These are phyloP conservation scores for Tretioscincus oriximinensis DNA, from an alignment of 2,113 vertebrate species.

Conservation along the genomic window DNA sequence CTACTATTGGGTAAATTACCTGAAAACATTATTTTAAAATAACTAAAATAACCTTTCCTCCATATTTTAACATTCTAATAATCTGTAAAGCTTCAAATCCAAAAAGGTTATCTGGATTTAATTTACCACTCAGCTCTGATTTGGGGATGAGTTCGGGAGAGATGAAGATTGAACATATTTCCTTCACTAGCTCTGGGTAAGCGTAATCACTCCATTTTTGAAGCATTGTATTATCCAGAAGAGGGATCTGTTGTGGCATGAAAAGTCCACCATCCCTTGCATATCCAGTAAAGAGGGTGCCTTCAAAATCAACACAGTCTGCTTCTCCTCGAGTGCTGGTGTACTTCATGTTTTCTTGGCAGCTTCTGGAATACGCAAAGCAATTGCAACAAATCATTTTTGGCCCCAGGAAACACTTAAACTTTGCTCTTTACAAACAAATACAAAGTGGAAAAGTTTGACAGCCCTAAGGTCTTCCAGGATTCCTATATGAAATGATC, in stretches of 20 bases:
- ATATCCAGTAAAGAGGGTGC: slow-evolving; percentile 85
- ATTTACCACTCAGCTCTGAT: slow-evolving; percentile 76
- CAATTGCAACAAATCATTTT: background rate
- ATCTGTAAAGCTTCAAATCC: background rate
- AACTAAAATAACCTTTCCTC: background rate
- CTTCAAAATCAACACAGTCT: slow-evolving; percentile 71
- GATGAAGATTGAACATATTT: slow-evolving; percentile 85
- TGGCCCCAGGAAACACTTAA: background rate
- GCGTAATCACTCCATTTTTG: slow-evolving; percentile 75
- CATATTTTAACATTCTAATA: background rate
- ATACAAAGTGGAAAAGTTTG: background rate
- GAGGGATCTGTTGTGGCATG: slow-evolving; percentile 81
- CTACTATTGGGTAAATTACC: background rate
- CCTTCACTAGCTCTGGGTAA: slow-evolving; percentile 81
- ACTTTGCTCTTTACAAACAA: background rate
- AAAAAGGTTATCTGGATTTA: background rate
- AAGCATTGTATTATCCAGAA: slow-evolving; percentile 71
- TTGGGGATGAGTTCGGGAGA: slow-evolving; percentile 72
- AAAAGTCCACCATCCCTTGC: slow-evolving; percentile 89
- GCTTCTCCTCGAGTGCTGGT: slow-evolving; percentile 82
- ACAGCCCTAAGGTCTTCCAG: background rate
- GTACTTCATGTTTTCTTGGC: slow-evolving; percentile 75
- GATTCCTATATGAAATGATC: background rate
- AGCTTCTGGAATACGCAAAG: slow-evolving; percentile 13
- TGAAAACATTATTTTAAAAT: background rate